Evolutionary conservation across 2,888 invertebrate species (phyloP).

Genomic region (Griposia aprilina): DNA sequence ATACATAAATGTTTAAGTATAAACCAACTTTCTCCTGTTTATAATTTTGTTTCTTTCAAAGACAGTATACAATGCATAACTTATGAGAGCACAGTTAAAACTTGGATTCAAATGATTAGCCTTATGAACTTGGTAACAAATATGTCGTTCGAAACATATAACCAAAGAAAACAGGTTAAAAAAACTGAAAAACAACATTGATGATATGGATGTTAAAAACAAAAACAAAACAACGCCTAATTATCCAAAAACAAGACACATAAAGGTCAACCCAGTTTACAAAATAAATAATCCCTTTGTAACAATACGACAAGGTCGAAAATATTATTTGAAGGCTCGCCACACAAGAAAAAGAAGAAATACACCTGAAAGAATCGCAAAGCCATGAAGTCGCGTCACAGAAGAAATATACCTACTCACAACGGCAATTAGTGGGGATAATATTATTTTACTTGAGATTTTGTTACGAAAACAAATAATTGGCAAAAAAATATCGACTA

Average conservation of each 20-base stretch:
- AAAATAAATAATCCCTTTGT: slow-evolving; percentile 23
- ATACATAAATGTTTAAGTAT: too few relatives aligned
- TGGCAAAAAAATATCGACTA: neutral
- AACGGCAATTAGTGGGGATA: slow-evolving; percentile 4
- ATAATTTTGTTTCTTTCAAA: neutral
- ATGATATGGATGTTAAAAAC: neutral
- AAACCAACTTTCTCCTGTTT: neutral
- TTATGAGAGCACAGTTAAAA: neutral
- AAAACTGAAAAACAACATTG: neutral
- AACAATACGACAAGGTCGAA: neutral
- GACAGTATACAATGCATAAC: neutral
- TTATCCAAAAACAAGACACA: slow-evolving; percentile 6
- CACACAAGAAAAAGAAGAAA: too few relatives aligned
- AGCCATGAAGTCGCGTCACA: neutral
- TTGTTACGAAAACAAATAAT: neutral
- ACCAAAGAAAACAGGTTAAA: neutral
- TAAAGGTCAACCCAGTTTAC: slow-evolving; percentile 19
- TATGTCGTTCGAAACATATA: neutral
- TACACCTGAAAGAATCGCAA: too few relatives aligned
- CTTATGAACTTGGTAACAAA: neutral
- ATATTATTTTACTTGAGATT: neutral
- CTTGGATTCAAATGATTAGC: neutral
- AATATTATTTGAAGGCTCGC: neutral
- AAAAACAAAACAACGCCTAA: slow-evolving; percentile 10
- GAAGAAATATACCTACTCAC: slow-evolving; percentile 20